Percentiles rank a stretch among this genome's conserved stretches.
phyloP scores from a whole-genome alignment of 2,113 vertebrate species.

The Pagrus major region DNA sequence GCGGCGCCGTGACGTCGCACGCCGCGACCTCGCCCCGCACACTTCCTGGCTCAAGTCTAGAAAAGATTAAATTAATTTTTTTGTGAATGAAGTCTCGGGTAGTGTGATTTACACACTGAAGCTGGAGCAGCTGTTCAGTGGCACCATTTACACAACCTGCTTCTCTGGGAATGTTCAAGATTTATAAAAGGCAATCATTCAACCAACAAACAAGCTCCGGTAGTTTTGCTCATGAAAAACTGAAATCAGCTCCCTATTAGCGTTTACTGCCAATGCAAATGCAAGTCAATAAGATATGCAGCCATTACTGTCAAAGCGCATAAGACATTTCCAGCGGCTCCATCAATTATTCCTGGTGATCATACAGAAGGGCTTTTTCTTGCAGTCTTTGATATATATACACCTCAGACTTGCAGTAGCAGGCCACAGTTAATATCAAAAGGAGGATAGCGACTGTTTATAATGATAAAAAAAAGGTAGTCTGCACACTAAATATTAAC shows the following conservation, averaged over 20 bases:
- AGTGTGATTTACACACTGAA: conserved; percentile 30
- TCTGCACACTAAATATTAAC: conserved; percentile 27
- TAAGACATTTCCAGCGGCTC: conserved; percentile 4
- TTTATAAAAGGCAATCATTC: conserved; percentile 47
- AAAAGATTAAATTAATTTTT: conserved; percentile 48
- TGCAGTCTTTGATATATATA: conserved; percentile 16
- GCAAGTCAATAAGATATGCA: conserved; percentile 21
- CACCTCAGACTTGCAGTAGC: conserved; percentile 2
- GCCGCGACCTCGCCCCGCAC: conserved; percentile 44
- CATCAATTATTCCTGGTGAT: conserved; percentile 17
- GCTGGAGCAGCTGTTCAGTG: conserved; percentile 48
- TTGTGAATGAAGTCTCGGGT: conserved; percentile 29
- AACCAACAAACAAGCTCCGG: conserved; percentile 33
- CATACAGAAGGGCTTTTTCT: background rate
- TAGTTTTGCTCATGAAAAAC: background rate
- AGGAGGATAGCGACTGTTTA: conserved; percentile 8
- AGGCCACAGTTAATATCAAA: conserved; percentile 13
- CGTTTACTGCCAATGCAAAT: conserved; percentile 5
- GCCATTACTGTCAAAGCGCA: conserved; percentile 15
- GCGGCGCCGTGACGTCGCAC: conserved; percentile 48
- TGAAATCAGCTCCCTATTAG: conserved; percentile 6
- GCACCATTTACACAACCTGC: conserved; percentile 34
- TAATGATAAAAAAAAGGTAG: background rate
- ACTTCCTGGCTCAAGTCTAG: conserved; percentile 58
- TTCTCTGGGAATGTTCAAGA: conserved; percentile 54